These are phyloP conservation scores for Sceliomorpha sp. DNA, from an alignment of 2,888 invertebrate species.

Conservation along the genomic window DNA sequence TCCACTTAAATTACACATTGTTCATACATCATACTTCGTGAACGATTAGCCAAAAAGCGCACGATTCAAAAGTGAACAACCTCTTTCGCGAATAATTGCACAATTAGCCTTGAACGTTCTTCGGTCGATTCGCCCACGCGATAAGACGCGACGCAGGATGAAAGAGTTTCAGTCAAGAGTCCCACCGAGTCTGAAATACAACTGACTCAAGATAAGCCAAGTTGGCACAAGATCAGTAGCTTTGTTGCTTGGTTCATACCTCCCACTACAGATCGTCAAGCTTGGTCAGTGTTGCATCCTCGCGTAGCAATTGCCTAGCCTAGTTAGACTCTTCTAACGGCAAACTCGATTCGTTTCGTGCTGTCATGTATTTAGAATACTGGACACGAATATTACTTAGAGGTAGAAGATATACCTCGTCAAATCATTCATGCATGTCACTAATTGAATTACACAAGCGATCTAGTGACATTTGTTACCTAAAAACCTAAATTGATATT, in stretches of 20 bases:
- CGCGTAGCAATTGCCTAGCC: slow-evolving; percentile 64
- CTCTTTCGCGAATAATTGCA: slow-evolving; percentile 51
- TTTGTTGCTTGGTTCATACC: slow-evolving; percentile 42
- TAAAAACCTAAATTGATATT: too few relatives aligned
- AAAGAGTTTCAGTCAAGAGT: slow-evolving; percentile 47
- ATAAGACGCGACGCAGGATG: slow-evolving; percentile 36
- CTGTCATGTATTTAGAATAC: slow-evolving; percentile 32
- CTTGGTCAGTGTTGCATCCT: slow-evolving; percentile 35
- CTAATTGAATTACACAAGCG: too few relatives aligned
- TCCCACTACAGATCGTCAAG: slow-evolving; percentile 44
- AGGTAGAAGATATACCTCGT: too few relatives aligned
- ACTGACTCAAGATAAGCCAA: slow-evolving; percentile 50
- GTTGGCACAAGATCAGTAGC: slow-evolving; percentile 40
- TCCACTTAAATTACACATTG: slow-evolving; percentile 21
- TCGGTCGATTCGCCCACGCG: slow-evolving; percentile 49
- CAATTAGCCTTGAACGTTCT: slow-evolving; percentile 51
- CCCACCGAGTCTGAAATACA: slow-evolving; percentile 49
- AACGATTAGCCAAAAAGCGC: slow-evolving; percentile 35
- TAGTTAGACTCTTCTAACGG: slow-evolving; percentile 63
- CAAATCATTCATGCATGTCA: too few relatives aligned
- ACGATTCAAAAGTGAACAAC: slow-evolving; percentile 49
- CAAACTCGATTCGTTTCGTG: slow-evolving; percentile 20
- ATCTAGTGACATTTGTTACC: too few relatives aligned
- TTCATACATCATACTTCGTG: slow-evolving; percentile 5
- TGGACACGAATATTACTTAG: not conserved